Percentiles rank a stretch among this genome's conserved stretches.
Conservation (phyloP, 2,888 invertebrate genomes). For the Sesamia inferens region DNA sequence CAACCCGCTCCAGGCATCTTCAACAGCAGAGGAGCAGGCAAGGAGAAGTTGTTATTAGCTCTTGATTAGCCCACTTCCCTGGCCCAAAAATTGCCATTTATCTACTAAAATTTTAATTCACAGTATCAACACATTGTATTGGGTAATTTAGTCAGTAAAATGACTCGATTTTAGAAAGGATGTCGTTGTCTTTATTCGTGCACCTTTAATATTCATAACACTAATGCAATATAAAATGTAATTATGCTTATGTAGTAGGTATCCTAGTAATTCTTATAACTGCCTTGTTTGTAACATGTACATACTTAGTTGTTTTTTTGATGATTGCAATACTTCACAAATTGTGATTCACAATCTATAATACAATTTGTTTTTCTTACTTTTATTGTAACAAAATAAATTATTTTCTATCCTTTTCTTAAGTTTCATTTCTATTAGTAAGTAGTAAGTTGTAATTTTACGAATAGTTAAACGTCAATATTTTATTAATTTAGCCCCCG, state of each 20-base stretch:
- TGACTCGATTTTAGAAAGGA: conserved; percentile 7
- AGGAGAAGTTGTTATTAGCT: conserved; percentile 72
- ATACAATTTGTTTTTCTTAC: conserved; percentile 21
- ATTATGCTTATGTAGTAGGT: conserved; percentile 14
- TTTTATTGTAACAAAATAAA: conserved; percentile 43
- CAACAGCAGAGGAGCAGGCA: conserved; percentile 87
- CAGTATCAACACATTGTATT: conserved; percentile 8
- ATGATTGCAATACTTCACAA: conserved; percentile 15
- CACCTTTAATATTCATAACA: conserved; percentile 5
- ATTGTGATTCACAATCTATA: background rate
- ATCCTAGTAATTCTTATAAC: conserved; percentile 9
- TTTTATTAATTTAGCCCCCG: conserved; percentile 85
- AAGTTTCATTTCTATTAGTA: conserved; percentile 45
- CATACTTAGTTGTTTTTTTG: conserved; percentile 21
- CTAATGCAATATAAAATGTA: conserved; percentile 23
- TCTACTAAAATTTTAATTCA: conserved; percentile 1
- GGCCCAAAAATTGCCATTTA: conserved; percentile 6
- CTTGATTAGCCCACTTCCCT: conserved; percentile 33
- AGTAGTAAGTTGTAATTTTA: conserved; percentile 37
- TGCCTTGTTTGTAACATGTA: conserved; percentile 18
- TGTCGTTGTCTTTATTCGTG: conserved; percentile 3
- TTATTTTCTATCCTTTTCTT: conserved; percentile 26
- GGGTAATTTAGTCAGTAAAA: background rate
- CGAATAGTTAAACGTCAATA: conserved; percentile 66
- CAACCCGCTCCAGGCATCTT: conserved; percentile 85